Evolutionary conservation across 2,113 vertebrate genomes (phyloP).

Genomic region (Eonycteris spelaea): DNA sequence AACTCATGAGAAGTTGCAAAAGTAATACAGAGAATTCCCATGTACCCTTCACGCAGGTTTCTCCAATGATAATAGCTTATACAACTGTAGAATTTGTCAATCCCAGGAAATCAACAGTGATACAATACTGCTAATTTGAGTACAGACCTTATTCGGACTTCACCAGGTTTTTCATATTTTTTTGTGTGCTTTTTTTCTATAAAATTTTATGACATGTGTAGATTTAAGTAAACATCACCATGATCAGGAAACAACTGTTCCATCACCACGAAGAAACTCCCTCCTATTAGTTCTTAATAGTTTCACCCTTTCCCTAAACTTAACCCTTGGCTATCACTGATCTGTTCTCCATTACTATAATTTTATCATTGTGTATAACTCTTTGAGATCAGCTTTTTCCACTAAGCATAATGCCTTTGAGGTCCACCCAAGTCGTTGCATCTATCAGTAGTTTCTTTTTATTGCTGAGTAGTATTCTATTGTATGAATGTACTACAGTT

Average conservation of each 20-base stretch:
- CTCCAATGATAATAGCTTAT: background rate
- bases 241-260: background rate
- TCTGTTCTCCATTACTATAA: background rate
- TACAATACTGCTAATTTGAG: background rate
- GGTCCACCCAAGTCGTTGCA: background rate
- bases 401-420: background rate
- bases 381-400: background rate
- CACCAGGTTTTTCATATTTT: background rate
- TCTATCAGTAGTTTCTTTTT: background rate
- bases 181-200: background rate
- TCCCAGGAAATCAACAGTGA: background rate
- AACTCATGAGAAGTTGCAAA: slow-evolving; percentile 26
- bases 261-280: background rate
- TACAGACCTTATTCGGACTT: background rate
- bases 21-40: slow-evolving; percentile 13
- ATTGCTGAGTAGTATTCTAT: background rate
- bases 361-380: background rate
- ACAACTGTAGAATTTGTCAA: background rate
- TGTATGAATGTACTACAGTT: background rate
- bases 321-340: background rate
- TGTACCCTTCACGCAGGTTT: background rate
- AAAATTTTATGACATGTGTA: background rate
- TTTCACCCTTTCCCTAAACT: background rate
- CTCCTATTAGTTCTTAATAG: background rate
- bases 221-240: background rate